Conservation (phyloP, 2,797 vertebrate species). For the Synanceia verrucosa region DNA sequence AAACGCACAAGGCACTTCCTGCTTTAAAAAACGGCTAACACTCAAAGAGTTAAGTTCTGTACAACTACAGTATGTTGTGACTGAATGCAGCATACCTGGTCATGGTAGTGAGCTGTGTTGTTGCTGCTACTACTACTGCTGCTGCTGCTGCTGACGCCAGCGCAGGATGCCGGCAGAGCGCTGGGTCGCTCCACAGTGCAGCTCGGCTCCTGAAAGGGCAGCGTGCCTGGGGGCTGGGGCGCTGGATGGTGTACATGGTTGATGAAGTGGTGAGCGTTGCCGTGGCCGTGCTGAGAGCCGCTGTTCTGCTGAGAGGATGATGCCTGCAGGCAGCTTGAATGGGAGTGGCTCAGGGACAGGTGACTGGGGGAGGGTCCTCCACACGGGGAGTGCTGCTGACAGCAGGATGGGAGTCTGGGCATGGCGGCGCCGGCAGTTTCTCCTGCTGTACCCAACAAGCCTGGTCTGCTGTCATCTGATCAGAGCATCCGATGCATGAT, state of each 20-base stretch:
- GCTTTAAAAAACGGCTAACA: background rate
- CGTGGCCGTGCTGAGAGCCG: constrained; percentile 82
- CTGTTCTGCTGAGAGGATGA: constrained; percentile 80
- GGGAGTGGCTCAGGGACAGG: constrained; percentile 89
- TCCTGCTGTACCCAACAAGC: constrained; percentile 80
- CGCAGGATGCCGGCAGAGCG: constrained; percentile 88
- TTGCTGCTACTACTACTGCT: constrained; percentile 65
- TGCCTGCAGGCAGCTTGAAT: constrained; percentile 92
- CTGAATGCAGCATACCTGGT: constrained; percentile 85
- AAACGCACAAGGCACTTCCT: too few relatives aligned
- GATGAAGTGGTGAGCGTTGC: constrained; percentile 91
- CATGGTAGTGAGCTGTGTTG: constrained; percentile 86
- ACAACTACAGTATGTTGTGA: background rate
- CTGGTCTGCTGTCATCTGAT: constrained; percentile 89
- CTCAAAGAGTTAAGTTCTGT: background rate
- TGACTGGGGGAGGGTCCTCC: constrained; percentile 90
- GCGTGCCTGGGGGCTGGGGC: constrained; percentile 86
- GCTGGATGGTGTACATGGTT: constrained; percentile 91
- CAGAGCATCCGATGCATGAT: background rate
- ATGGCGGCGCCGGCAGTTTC: constrained; percentile 89
- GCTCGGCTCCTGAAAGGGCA: constrained; percentile 88
- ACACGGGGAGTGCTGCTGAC: constrained; percentile 97
- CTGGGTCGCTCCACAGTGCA: constrained; percentile 93
- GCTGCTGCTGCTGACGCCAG: constrained; percentile 83
- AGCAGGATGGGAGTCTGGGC: constrained; percentile 97